Evolutionary conservation across 2,888 invertebrate species (phyloP).

Genomic region (Pandemis heparana): DNA sequence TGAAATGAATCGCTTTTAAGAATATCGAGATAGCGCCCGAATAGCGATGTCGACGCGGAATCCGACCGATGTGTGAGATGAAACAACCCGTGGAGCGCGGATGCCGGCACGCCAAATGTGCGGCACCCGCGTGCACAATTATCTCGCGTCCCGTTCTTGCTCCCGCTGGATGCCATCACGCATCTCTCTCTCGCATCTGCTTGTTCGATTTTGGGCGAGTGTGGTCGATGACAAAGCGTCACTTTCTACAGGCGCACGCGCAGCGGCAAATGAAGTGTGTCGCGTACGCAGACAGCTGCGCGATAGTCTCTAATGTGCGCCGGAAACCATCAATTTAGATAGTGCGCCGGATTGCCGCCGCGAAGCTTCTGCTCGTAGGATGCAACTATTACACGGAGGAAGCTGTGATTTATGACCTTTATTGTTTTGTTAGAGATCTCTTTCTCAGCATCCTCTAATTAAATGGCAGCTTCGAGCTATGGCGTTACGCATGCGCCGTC

Average conservation of each 20-base stretch:
- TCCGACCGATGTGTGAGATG: slow-evolving; percentile 59
- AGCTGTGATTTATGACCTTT: slow-evolving; percentile 82
- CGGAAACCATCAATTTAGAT: slow-evolving; percentile 85
- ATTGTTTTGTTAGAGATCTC: slow-evolving; percentile 78
- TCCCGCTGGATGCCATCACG: slow-evolving; percentile 40
- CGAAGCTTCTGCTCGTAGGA: slow-evolving; percentile 78
- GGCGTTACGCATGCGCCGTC: slow-evolving; percentile 8
- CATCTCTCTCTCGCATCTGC: slow-evolving; percentile 60
- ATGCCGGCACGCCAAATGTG: slow-evolving; percentile 63
- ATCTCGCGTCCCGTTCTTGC: slow-evolving; percentile 55
- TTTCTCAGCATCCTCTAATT: slow-evolving; percentile 66
- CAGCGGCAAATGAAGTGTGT: slow-evolving; percentile 83
- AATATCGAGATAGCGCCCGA: slow-evolving; percentile 46
- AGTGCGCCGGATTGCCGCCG: slow-evolving; percentile 80
- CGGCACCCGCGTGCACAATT: slow-evolving; percentile 52
- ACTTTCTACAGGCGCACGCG: slow-evolving; percentile 83
- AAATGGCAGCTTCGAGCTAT: slow-evolving; percentile 47
- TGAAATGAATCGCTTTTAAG: slow-evolving; percentile 46
- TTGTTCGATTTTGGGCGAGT: slow-evolving; percentile 74
- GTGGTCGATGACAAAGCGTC: slow-evolving; percentile 75
- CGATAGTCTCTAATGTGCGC: slow-evolving; percentile 79
- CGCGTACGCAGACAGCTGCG: slow-evolving; percentile 80
- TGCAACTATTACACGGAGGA: slow-evolving; percentile 80
- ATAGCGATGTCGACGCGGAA: slow-evolving; percentile 55
- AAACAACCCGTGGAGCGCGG: slow-evolving; percentile 60